Evolutionary conservation across 2,797 vertebrate genomes (phyloP).

Genomic region (Austrolebias charrua): DNA sequence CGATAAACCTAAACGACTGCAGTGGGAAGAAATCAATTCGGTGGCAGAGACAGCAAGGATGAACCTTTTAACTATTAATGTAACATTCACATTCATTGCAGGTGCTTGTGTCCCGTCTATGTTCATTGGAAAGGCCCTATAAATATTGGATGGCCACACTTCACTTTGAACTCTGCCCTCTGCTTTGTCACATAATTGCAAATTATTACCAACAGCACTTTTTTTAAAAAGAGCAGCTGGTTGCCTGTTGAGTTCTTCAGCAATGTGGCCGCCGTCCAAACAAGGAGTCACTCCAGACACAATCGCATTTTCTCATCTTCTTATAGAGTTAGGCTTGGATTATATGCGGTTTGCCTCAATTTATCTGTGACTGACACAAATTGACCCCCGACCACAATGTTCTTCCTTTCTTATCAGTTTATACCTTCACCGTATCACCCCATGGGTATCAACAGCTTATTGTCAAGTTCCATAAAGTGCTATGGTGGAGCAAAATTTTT

Average conservation of each 20-base stretch:
- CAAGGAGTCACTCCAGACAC: slow-evolving; percentile 55
- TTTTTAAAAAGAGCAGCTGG: slow-evolving; percentile 32
- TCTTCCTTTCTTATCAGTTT: slow-evolving; percentile 60
- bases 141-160: slow-evolving; percentile 58
- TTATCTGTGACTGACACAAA: slow-evolving; percentile 66
- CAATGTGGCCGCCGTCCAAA: slow-evolving; percentile 49
- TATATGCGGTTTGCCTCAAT: slow-evolving; percentile 54
- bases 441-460: slow-evolving; percentile 36
- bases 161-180: slow-evolving; percentile 52
- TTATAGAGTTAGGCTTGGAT: slow-evolving; percentile 65
- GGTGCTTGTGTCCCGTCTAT: slow-evolving; percentile 12
- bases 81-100: slow-evolving; percentile 46
- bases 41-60: slow-evolving; percentile 50
- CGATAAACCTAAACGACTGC: slow-evolving; percentile 71
- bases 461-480: slow-evolving; percentile 6
- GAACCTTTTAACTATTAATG: slow-evolving; percentile 61
- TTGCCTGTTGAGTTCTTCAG: slow-evolving; percentile 46
- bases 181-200: slow-evolving; percentile 62
- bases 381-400: slow-evolving; percentile 63
- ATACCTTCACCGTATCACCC: slow-evolving; percentile 33
- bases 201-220: slow-evolving; percentile 43
- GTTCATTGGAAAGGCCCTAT: slow-evolving; percentile 40
- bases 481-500: slow-evolving; percentile 28
- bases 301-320: slow-evolving; percentile 71
- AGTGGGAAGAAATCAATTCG: slow-evolving; percentile 70